Evolutionary conservation across 2,797 vertebrate genomes (phyloP).

Genomic region (Gambusia yucatana): DNA sequence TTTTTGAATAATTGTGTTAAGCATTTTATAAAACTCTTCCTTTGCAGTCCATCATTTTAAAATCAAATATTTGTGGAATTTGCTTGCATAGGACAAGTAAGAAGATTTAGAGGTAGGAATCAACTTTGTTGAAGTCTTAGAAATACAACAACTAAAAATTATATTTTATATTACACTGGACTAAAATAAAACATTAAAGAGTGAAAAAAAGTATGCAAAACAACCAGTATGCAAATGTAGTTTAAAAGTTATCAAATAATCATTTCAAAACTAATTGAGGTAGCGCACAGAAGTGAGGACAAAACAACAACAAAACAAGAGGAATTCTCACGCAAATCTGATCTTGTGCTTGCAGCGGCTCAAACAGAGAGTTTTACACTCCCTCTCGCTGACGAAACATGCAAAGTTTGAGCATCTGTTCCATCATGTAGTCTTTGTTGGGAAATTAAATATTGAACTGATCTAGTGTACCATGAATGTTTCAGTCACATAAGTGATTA

Average conservation of each 20-base stretch:
- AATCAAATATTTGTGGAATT: background rate
- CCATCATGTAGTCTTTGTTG: constrained; percentile 81
- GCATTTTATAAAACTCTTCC: background rate
- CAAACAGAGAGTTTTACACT: constrained; percentile 71
- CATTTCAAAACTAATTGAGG: constrained; percentile 22
- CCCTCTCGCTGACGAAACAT: constrained; percentile 49
- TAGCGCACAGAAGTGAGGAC: constrained; percentile 62
- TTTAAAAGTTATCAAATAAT: background rate
- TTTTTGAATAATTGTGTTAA: background rate
- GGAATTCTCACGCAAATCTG: constrained; percentile 52
- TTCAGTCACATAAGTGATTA: constrained; percentile 80
- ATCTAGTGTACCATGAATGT: constrained; percentile 83
- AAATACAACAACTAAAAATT: background rate
- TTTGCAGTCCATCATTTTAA: background rate
- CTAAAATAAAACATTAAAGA: background rate
- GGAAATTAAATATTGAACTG: constrained; percentile 84
- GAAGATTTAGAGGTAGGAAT: background rate
- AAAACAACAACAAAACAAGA: constrained; percentile 34
- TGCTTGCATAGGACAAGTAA: too few relatives aligned
- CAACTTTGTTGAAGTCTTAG: background rate
- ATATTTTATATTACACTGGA: background rate
- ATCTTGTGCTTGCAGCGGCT: constrained; percentile 54
- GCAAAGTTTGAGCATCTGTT: constrained; percentile 82
- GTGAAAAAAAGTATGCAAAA: background rate
- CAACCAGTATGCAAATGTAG: background rate